Base-by-base conservation (phyloP, 1,140 invertebrate species). In the Piezodorus guildinii region DNA sequence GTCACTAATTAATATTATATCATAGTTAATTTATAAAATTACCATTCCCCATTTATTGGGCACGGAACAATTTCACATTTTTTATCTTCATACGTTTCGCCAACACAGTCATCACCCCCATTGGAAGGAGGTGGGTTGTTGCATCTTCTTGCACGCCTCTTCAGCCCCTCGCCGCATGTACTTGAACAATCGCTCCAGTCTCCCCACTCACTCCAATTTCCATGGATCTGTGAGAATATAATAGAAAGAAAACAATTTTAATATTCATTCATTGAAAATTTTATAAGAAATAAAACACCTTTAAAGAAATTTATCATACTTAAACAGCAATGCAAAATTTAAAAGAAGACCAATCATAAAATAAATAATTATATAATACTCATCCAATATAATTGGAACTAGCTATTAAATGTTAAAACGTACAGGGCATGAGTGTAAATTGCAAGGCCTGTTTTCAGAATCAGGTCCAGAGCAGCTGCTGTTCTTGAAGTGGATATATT, bases 121-220 rank as follows among this genome's bases (percentile, higher is more conserved):
- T 73, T 74, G 3, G 70, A 70, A 17, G 78, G 78, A 23, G 73
- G 69, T 43, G 78, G 78, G 60, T 76, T 76, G 63, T 77, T 71
- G 69, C 81, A 83, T 34, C 63, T 66, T 54, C 80, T 67, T 6
- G 69, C 72, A 21, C 80, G 71, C 46, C 74, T 74, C 58, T 73
- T 71, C 16, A 78, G 72, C 25, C 80, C 80, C 17, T 72, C 69
- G 0, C 78, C 78, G 71, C 81, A 82, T 10, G 76, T 73, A 30
- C 75, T 71, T 21, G 77, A 76, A 68, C 82, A 82, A 2, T 67
- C 65, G 5, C 73, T 72, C 80, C 79, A 81, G 0, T 62, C 30
- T 2, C 70, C 68, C 80, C 80, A 82, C 0, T 68, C 51, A 12
- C 75, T 71, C 80, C 80, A 82, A 0, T 67, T 69, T 16, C 79